Conservation (phyloP, 2,888 invertebrate genomes). For the Bibio marci region DNA sequence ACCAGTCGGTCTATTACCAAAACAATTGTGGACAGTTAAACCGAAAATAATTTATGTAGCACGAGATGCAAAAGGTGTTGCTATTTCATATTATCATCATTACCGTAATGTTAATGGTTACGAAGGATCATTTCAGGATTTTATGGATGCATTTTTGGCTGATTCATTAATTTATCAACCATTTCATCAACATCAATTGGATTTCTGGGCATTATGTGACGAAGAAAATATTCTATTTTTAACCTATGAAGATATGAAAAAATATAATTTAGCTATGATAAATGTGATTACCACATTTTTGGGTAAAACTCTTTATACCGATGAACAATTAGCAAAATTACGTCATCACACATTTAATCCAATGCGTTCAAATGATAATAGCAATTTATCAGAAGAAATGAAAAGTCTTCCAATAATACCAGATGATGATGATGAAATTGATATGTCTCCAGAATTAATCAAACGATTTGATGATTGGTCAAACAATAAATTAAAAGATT, state of each 20-base stretch:
- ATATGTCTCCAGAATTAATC: conserved; percentile 11
- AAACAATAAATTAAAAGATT: too few species aligned
- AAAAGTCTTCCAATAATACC: too few species aligned
- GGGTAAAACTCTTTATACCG: neutral
- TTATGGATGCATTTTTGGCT: conserved; percentile 6
- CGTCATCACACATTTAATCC: neutral
- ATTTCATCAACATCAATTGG: conserved; percentile 17
- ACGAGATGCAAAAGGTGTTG: conserved; percentile 62
- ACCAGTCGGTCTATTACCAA: conserved; percentile 1
- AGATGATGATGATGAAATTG: too few species aligned
- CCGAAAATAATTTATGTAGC: conserved; percentile 49
- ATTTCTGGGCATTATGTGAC: conserved; percentile 2
- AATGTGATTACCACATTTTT: conserved; percentile 4
- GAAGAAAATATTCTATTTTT: conserved; percentile 5
- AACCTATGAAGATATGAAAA: conserved; percentile 7
- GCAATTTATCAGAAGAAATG: too few species aligned
- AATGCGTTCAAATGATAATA: too few species aligned
- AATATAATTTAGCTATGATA: conserved; percentile 1
- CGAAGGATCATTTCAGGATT: conserved; percentile 5
- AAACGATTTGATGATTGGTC: conserved; percentile 10
- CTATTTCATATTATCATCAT: conserved; percentile 53
- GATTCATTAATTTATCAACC: conserved; percentile 2
- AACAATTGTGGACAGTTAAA: conserved; percentile 4
- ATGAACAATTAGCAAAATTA: conserved; percentile 9
- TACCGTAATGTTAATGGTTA: conserved; percentile 3